A percentile compares a stretch with the other conserved stretches of the same genome.
Evolutionary conservation across 2,113 vertebrate species (phyloP).

Genomic region (Syrrhaptes paradoxus): DNA sequence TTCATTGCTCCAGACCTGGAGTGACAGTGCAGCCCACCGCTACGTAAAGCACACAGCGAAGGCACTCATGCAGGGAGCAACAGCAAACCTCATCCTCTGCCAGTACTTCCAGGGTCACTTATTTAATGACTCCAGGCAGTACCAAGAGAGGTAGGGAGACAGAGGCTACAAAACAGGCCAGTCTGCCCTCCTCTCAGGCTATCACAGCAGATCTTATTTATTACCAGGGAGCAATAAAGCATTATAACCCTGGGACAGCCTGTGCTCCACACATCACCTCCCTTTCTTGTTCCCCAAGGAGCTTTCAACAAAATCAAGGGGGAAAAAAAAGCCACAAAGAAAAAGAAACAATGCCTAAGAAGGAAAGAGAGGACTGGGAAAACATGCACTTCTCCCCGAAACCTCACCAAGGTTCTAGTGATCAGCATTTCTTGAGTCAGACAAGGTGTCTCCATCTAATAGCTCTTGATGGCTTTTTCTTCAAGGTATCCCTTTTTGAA

Average conservation of each 20-base stretch:
- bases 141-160: neutral
- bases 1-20: neutral
- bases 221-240: neutral
- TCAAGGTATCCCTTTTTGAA: constrained; percentile 23
- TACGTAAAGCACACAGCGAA: neutral
- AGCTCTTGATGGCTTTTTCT: constrained; percentile 19
- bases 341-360: neutral
- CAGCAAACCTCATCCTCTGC: neutral
- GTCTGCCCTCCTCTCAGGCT: neutral
- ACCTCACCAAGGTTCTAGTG: neutral
- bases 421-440: constrained; percentile 24
- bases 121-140: neutral
- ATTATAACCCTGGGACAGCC: constrained; percentile 3
- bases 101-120: neutral
- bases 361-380: neutral
- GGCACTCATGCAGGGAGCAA: neutral
- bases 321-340: neutral
- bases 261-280: neutral
- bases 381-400: neutral
- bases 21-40: neutral
- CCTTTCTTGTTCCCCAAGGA: neutral
- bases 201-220: neutral
- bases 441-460: constrained; percentile 38
- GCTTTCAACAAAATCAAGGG: neutral
- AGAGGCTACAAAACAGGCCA: neutral